Conservation (phyloP, 2,888 invertebrate species). For the Pristionchus entomophagus region DNA sequence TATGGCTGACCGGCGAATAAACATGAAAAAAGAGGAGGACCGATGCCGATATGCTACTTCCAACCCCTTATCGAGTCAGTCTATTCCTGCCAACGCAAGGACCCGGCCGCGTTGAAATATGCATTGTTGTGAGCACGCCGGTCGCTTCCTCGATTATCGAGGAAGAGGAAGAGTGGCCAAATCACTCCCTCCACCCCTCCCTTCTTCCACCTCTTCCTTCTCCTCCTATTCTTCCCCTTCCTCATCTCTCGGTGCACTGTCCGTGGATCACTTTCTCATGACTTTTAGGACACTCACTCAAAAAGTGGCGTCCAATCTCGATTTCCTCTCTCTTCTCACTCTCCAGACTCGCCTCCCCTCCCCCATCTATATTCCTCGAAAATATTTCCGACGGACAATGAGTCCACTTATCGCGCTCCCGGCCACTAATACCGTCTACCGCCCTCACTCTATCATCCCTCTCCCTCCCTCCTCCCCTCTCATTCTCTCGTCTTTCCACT, state of each 20-base stretch:
- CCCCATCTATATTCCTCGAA: background rate
- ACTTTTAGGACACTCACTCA: no score
- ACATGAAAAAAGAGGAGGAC: no score
- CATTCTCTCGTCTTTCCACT: background rate
- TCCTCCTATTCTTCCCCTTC: no score
- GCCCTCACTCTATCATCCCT: conserved; percentile 18
- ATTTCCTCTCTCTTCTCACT: background rate
- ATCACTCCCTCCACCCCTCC: background rate
- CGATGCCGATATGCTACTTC: no score
- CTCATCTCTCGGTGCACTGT: no score
- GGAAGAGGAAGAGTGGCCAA: no score
- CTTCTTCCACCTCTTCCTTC: no score
- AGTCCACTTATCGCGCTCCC: background rate
- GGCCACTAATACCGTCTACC: background rate
- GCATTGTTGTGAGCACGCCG: background rate
- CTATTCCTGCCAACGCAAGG: no score
- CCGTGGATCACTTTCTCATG: no score
- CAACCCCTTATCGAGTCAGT: no score
- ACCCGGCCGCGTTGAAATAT: conserved; percentile 21
- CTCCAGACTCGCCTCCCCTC: background rate
- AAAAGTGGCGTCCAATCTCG: no score
- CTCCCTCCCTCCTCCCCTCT: conserved; percentile 18
- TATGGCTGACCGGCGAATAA: no score
- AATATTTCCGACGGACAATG: background rate
- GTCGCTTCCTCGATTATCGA: background rate